Percentiles rank a stretch among this genome's conserved stretches.
Conservation (phyloP, 2,888 invertebrate genomes). For the Conops quadrifasciatus region DNA sequence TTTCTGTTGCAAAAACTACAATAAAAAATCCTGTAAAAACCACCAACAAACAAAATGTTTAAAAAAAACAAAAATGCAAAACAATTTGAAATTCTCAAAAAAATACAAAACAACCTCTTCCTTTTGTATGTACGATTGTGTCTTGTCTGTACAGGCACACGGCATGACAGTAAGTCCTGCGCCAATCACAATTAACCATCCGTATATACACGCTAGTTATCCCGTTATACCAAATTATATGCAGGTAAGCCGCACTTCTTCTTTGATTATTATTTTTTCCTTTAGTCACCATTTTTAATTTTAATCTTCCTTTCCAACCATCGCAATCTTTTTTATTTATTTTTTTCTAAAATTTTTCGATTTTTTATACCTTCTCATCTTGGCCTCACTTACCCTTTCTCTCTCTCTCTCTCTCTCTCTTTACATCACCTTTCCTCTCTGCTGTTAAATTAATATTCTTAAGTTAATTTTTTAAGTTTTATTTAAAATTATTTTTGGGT, state of each 20-base stretch:
- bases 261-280: conserved; percentile 34
- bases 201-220: conserved; percentile 67
- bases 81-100: conserved; percentile 40
- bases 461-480: conserved; percentile 1
- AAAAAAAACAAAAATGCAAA: no score
- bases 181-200: conserved; percentile 67
- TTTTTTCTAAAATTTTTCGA: conserved; percentile 6
- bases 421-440: conserved; percentile 16
- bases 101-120: conserved; percentile 35
- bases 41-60: conserved; percentile 3
- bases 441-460: conserved; percentile 24
- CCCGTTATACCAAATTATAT: conserved; percentile 67
- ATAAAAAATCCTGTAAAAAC: conserved; percentile 31
- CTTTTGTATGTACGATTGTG: conserved; percentile 43
- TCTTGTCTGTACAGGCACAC: conserved; percentile 60
- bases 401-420: background rate
- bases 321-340: no score
- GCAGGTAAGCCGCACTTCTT: conserved; percentile 62
- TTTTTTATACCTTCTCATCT: conserved; percentile 38
- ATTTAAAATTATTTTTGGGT: conserved; percentile 5
- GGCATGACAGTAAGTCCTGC: conserved; percentile 67
- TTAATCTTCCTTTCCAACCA: background rate
- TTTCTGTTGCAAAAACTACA: conserved; percentile 24
- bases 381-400: no score
- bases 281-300: conserved; percentile 33